A percentile compares a stretch with the other conserved stretches of the same genome.
Conservation (phyloP, 2,888 invertebrate species). For the Philhelius pedissequus region DNA sequence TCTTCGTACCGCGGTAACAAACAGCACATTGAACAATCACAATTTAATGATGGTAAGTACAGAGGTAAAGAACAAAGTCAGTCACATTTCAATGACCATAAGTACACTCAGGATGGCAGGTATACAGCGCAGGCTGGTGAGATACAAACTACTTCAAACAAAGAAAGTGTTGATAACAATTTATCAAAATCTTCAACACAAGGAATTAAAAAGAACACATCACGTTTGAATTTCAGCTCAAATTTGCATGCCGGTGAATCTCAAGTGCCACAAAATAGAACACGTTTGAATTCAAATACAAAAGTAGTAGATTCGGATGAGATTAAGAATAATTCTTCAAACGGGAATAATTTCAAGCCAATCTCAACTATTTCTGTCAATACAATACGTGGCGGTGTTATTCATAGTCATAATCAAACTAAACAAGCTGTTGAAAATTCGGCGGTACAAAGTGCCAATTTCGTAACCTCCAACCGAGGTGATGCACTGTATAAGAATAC, state of each 20-base stretch:
- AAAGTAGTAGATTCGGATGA: not conserved
- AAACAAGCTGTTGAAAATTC: not conserved
- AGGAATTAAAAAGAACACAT: not conserved
- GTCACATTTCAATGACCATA: not conserved
- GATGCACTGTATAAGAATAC: not conserved
- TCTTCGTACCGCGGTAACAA: not conserved
- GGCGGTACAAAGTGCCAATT: not conserved
- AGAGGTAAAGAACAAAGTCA: not conserved
- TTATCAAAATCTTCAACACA: too few species aligned
- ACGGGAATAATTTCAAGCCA: not conserved
- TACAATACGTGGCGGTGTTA: not conserved
- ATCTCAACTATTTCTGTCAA: too few species aligned
- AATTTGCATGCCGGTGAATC: not conserved
- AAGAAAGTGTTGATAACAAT: not conserved
- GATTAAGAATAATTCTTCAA: not conserved
- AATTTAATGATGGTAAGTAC: not conserved
- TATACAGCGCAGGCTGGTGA: not conserved
- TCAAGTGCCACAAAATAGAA: not conserved
- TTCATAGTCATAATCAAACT: not conserved
- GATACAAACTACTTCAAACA: not conserved
- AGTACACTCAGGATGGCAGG: not conserved
- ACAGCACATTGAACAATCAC: not conserved
- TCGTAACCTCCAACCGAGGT: conserved; percentile 4
- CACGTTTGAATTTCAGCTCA: not conserved
- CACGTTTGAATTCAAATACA: not conserved